A percentile compares a stretch with the other conserved stretches of the same genome.
phyloP scores from a whole-genome alignment of 2,797 vertebrate species.

The Poecilia wingei region DNA sequence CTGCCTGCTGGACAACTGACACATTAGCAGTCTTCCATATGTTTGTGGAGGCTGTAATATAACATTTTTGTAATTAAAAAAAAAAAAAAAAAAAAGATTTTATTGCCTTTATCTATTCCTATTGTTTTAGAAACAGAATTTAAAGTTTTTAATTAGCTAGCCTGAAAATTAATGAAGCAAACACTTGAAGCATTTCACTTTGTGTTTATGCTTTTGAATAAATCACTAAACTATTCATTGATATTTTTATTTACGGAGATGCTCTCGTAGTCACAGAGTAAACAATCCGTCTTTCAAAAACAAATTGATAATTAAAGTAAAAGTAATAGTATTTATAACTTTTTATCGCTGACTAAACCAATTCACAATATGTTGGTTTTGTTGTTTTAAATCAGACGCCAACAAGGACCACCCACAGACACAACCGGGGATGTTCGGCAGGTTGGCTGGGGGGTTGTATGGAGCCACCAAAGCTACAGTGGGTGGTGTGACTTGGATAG shows the following conservation, averaged over 20 bases:
- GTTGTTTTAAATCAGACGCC: constrained; percentile 77
- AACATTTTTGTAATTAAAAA: neutral
- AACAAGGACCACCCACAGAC: constrained; percentile 90
- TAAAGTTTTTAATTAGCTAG: neutral
- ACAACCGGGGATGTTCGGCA: constrained; percentile 91
- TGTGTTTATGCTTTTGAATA: neutral
- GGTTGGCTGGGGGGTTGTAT: constrained; percentile 91
- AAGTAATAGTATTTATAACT: neutral
- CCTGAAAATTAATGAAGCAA: neutral
- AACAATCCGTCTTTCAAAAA: neutral
- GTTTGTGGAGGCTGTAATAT: neutral
- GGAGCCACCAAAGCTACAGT: constrained; percentile 93
- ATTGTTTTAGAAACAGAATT: neutral
- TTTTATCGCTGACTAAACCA: neutral
- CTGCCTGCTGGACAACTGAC: neutral
- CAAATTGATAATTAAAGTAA: neutral
- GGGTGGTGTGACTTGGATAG: constrained; percentile 93
- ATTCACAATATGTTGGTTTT: constrained; percentile 10
- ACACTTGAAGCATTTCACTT: neutral
- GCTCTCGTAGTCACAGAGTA: neutral
- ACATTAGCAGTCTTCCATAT: neutral
- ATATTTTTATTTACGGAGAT: neutral
- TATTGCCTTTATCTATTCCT: neutral
- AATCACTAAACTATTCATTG: neutral
- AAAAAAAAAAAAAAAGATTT: neutral